Conservation (phyloP, 2,797 vertebrate species). For the Cynodonichthys magdalenae region DNA sequence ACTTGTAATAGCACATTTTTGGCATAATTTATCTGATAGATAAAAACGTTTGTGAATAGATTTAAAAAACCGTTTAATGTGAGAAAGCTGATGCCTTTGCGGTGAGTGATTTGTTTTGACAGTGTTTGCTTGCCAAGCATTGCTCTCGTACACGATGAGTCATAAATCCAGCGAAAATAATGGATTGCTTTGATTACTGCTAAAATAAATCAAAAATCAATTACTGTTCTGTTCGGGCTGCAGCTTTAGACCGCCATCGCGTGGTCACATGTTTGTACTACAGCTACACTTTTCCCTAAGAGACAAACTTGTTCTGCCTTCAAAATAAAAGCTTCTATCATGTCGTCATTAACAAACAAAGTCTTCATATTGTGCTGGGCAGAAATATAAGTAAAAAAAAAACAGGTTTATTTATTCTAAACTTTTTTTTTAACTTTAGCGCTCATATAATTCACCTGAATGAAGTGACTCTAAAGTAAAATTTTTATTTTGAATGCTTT, state of each 20-base stretch:
- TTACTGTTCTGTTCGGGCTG: not conserved
- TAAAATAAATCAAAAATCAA: not conserved
- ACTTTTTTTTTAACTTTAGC: too few relatives aligned
- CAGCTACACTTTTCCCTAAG: not conserved
- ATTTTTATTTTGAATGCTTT: not conserved
- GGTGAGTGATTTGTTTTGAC: not conserved
- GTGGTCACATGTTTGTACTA: conserved; percentile 7
- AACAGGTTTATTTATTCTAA: not conserved
- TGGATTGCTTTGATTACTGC: not conserved
- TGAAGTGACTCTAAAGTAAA: not conserved
- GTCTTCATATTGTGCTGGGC: not conserved
- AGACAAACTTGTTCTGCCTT: not conserved
- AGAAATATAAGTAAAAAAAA: not conserved
- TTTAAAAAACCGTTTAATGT: too few relatives aligned
- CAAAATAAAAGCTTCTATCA: conserved; percentile 4
- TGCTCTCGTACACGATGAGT: not conserved
- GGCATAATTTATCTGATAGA: too few relatives aligned
- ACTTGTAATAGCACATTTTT: too few relatives aligned
- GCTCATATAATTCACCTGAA: not conserved
- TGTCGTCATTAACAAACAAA: too few relatives aligned
- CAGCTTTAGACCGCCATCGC: not conserved
- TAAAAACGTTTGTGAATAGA: too few relatives aligned
- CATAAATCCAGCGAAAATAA: not conserved
- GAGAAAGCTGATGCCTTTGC: not conserved
- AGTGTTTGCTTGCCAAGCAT: not conserved